Base-by-base conservation (phyloP, 2,113 vertebrate genomes). In the Cardinalis cardinalis region DNA sequence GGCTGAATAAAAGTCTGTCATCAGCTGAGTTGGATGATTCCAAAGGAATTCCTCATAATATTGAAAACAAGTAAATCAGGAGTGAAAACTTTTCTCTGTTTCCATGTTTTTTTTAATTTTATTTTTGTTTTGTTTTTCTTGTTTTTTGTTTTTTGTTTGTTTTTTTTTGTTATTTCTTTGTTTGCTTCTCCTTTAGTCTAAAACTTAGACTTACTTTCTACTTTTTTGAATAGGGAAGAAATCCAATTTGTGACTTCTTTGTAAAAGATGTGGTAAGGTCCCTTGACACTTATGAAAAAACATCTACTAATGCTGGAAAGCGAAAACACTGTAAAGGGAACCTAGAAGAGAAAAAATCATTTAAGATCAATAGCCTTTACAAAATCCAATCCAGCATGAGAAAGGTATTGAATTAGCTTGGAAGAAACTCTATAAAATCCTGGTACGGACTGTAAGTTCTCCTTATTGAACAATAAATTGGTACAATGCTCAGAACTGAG, bases 391-490 rank as follows among this genome's bases (percentile, higher is more conserved):
- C 53, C 65, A 91, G 64, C 78, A 56, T 63, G 90, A 94, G 76
- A 65, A 95, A 51, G 90, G 21, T 65, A 96, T 21, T 88, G 77
- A 95, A 94, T 92, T 95, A 88, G 26, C 78, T 96, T 94, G 64
- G 60, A 95, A 90, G 70, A 87, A 93, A 83, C 41, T 83, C 66
- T 92, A 90, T 89, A 74, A 94, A 96, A 93, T 92, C 66, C 51
- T 84, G 10, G 18, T 81, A 70, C 90, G 69, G 95, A 95, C 75
- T 84, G 28, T 83, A 79, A 72, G 23, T 61, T 78, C 65, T 92
- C 52, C 21, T 87, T 84, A 94, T 44, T 93, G 90, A 94, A 74
- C 20, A 2, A 92, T 77, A 84, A 94, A 64, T 38, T 92, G 86
- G 63, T 53, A 75, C 69, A 79, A 72, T n/a, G 82, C 70, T 94